These are phyloP conservation scores for Peucedramus taeniatus DNA, from an alignment of 2,113 vertebrate genomes.

Conservation along the genomic window DNA sequence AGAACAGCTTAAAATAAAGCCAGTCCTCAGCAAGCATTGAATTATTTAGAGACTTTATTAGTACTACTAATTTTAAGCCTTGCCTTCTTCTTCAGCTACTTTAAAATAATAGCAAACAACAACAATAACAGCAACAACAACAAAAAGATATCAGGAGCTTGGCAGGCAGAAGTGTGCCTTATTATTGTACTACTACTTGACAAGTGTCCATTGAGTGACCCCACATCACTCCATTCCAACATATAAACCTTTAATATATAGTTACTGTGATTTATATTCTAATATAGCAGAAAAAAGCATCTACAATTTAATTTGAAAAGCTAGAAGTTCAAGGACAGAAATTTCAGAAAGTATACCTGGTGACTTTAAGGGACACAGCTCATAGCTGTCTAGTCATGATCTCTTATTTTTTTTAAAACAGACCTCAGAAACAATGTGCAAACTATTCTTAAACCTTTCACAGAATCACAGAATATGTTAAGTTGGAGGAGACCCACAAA, in stretches of 20 bases:
- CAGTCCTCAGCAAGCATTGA: background rate
- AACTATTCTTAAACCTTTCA: background rate
- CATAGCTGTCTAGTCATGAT: background rate
- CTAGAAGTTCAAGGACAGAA: background rate
- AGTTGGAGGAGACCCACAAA: background rate
- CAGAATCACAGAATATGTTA: background rate
- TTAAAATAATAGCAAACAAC: background rate
- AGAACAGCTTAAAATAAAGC: background rate
- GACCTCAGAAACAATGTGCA: background rate
- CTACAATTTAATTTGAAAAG: background rate
- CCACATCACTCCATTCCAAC: background rate
- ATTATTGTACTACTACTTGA: background rate
- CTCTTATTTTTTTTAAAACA: background rate
- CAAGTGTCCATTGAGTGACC: background rate
- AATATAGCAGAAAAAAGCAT: background rate
- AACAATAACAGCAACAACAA: fast-evolving
- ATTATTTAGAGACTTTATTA: background rate
- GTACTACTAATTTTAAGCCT: background rate
- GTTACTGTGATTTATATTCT: background rate
- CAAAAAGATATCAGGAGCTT: background rate
- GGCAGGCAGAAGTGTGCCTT: background rate
- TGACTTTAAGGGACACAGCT: background rate
- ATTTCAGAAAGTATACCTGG: background rate
- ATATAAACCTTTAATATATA: background rate
- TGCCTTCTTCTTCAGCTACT: background rate